Base-by-base conservation (phyloP, 2,113 vertebrate genomes). In the Sebastes schlegelii region DNA sequence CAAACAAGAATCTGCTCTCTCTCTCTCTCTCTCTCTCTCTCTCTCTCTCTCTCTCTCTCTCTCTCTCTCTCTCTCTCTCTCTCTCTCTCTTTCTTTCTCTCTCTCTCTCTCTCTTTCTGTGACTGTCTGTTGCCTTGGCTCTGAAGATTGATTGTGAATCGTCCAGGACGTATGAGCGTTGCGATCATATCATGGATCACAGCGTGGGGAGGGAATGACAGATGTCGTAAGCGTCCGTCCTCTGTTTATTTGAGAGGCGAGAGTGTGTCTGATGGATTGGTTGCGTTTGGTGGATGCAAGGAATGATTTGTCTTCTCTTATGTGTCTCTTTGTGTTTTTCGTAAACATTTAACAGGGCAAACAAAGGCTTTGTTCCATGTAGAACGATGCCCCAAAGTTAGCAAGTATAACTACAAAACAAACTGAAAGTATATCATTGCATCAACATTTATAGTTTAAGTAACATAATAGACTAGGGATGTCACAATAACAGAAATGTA, bases 161-260 rank as follows among this genome's bases (percentile, higher is more conserved):
- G 68, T 83, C 79, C 87, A 46, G 81, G 88, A 91, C 64, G 62
- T 89, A 86, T 82, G 89, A 87, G 80, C 73, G 49, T 55, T 76
- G 86, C 64, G 54, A 92, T 92, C 89, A 86, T 88, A 86, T 89
- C 90, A 87, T 89, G 91, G 90, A 92, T 93, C 90, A 92, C 73
- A 80, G 87, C 79, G 54, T 79, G 54, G 77, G 60, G 62, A 86
- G 57, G 81, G 76, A 92, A 81, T 90, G 93, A 92, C 93, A 92
- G 88, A 87, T 91, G 92, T 91, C 86, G 58, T 81, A 2, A 74
- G 80, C 58, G 57, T 79, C 88, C 71, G 52, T 84, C 88, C 71
- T 88, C 86, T 88, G 83, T 91, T 91, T 92, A 78, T 88, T 91
- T 90, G 68, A 82, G 82, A 89, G 77, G 85, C 17, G 52, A 82